Conservation (phyloP, 1,140 invertebrate genomes). For the Caerostris darwini region DNA sequence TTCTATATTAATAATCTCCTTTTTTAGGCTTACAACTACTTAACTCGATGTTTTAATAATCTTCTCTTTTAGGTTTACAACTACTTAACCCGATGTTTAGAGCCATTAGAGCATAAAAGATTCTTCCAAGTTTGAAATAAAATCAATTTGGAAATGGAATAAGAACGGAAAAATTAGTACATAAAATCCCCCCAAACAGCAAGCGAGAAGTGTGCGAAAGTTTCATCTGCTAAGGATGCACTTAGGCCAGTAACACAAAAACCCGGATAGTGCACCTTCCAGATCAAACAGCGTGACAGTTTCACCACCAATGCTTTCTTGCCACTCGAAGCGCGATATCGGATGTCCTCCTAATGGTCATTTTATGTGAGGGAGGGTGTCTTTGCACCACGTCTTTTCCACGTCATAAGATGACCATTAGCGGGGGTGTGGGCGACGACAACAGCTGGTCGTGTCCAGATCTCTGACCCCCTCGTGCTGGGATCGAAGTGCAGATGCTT, state of each 20-base stretch:
- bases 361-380: neutral
- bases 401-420: constrained; percentile 58
- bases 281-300: neutral
- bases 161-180: too few relatives aligned
- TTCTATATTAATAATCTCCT: too few relatives aligned
- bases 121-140: too few relatives aligned
- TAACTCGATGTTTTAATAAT: too few relatives aligned
- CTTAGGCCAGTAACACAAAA: too few relatives aligned
- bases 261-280: neutral
- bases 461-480: neutral
- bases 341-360: constrained; percentile 35
- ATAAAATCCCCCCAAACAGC: too few relatives aligned
- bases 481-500: constrained; percentile 6
- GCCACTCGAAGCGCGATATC: neutral
- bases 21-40: too few relatives aligned
- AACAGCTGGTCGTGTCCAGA: constrained; percentile 3
- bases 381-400: constrained; percentile 23
- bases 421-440: neutral
- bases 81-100: too few relatives aligned
- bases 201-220: neutral
- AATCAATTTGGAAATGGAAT: too few relatives aligned
- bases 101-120: too few relatives aligned
- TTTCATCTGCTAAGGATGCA: neutral
- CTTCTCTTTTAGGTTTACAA: too few relatives aligned
- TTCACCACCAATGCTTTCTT: neutral